These are phyloP conservation scores for Drosophila grimshawi DNA, from an alignment of 1,140 invertebrate genomes.

Conservation along the genomic window DNA sequence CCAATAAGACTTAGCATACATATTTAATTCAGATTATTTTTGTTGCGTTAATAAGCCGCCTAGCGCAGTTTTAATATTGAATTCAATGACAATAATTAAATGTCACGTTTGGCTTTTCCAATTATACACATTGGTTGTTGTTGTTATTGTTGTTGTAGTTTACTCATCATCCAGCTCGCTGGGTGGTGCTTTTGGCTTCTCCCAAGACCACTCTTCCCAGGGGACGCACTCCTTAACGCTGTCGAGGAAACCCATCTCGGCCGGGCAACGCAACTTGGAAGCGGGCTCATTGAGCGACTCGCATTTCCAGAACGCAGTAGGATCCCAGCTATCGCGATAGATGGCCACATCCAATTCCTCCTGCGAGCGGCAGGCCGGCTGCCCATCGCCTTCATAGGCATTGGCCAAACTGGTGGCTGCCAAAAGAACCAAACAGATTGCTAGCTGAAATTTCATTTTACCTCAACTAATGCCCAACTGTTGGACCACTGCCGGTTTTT, in stretches of 20 bases:
- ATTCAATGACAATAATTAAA: slow-evolving; percentile 64
- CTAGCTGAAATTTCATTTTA: slow-evolving; percentile 63
- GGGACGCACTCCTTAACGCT: slow-evolving; percentile 62
- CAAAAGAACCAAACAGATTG: slow-evolving; percentile 50
- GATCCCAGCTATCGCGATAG: slow-evolving; percentile 69
- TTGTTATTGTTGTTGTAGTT: slow-evolving; percentile 2
- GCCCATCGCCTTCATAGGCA: slow-evolving; percentile 59
- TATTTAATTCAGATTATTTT: slow-evolving; percentile 17
- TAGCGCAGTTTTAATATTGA: slow-evolving; percentile 47
- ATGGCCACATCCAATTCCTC: slow-evolving; percentile 55
- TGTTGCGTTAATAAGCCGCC: slow-evolving; percentile 40
- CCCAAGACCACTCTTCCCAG: slow-evolving; percentile 73
- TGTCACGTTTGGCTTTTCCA: slow-evolving; percentile 27
- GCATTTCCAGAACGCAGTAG: slow-evolving; percentile 70
- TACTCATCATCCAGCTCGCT: slow-evolving; percentile 56
- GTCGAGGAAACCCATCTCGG: slow-evolving; percentile 61
- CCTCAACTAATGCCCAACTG: slow-evolving; percentile 27
- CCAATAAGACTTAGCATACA: slow-evolving; percentile 3
- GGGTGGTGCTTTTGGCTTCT: slow-evolving; percentile 49
- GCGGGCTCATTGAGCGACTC: slow-evolving; percentile 53
- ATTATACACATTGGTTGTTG: not conserved
- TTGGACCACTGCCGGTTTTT: slow-evolving; percentile 37
- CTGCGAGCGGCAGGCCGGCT: slow-evolving; percentile 64
- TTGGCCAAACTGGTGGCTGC: slow-evolving; percentile 25
- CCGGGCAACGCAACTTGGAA: slow-evolving; percentile 46